These are phyloP conservation scores for Seriola dumerili DNA, from an alignment of 2,113 vertebrate genomes.

Conservation along the genomic window DNA sequence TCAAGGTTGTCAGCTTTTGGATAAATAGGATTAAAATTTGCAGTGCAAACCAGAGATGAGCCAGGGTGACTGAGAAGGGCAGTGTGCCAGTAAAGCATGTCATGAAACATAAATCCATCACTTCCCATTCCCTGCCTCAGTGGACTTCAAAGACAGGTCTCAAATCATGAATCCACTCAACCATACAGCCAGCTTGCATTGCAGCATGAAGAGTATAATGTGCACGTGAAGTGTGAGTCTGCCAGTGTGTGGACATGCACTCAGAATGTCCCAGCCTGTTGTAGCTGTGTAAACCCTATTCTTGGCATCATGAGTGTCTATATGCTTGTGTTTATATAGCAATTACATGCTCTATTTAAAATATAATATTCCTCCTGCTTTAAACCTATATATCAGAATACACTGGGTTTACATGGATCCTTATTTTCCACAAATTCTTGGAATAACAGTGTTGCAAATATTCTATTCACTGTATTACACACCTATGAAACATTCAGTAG, in stretches of 20 bases:
- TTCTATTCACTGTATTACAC: neutral
- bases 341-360: neutral
- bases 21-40: slow-evolving; percentile 63
- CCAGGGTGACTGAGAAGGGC: slow-evolving; percentile 64
- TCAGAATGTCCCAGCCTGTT: slow-evolving; percentile 28
- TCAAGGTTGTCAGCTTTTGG: slow-evolving; percentile 64
- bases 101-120: slow-evolving; percentile 77
- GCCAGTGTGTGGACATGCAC: slow-evolving; percentile 36
- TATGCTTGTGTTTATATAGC: neutral
- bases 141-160: slow-evolving; percentile 74
- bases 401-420: neutral
- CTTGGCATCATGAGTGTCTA: neutral
- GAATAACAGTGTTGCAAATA: neutral
- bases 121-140: slow-evolving; percentile 60
- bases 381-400: neutral
- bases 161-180: slow-evolving; percentile 65
- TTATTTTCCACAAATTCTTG: neutral
- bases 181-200: slow-evolving; percentile 44
- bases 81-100: slow-evolving; percentile 73
- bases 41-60: slow-evolving; percentile 54
- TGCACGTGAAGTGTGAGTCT: slow-evolving; percentile 37
- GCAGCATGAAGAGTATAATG: slow-evolving; percentile 48
- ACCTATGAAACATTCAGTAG: neutral
- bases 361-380: neutral
- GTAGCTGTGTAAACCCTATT: slow-evolving; percentile 4